Conservation (phyloP, 2,888 invertebrate genomes). For the Hybos culiciformis region DNA sequence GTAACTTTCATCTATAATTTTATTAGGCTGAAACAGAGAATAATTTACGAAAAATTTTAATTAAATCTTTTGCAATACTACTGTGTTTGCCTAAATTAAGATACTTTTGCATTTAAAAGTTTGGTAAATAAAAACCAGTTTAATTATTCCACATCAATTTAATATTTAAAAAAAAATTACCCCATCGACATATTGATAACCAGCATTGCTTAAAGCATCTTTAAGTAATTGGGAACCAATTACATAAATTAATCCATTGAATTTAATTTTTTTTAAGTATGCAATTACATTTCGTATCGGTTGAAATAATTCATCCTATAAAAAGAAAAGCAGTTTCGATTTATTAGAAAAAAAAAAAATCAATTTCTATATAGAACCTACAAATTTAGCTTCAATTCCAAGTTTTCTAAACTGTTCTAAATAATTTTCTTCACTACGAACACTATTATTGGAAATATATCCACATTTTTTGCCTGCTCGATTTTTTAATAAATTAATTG, state of each 20-base stretch:
- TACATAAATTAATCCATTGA: constrained; percentile 37
- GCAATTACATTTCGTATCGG: constrained; percentile 35
- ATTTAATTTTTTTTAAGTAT: constrained; percentile 37
- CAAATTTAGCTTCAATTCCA: constrained; percentile 21
- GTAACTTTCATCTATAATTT: constrained; percentile 21
- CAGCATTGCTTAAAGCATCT: constrained; percentile 30
- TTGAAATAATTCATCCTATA: constrained; percentile 25
- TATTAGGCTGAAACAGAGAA: constrained; percentile 19
- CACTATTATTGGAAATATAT: constrained; percentile 36
- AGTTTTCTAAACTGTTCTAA: constrained; percentile 18
- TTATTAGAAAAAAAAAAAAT: background rate
- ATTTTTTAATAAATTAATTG: constrained; percentile 28
- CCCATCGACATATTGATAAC: constrained; percentile 33
- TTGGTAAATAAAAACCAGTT: no score
- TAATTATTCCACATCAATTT: background rate
- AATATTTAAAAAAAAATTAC: constrained; percentile 19
- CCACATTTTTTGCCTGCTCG: constrained; percentile 32
- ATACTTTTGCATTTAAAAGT: no score
- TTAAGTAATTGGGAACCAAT: constrained; percentile 31
- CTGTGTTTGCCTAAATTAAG: no score
- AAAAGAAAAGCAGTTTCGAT: background rate
- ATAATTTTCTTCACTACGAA: constrained; percentile 21
- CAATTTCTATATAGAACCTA: constrained; percentile 14
- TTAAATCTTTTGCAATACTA: background rate
- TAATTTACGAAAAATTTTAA: background rate